Evolutionary conservation across 2,113 vertebrate species (phyloP), one percentile per base, ranked within the genome.

Genomic region (Vanacampus margaritifer): DNA sequence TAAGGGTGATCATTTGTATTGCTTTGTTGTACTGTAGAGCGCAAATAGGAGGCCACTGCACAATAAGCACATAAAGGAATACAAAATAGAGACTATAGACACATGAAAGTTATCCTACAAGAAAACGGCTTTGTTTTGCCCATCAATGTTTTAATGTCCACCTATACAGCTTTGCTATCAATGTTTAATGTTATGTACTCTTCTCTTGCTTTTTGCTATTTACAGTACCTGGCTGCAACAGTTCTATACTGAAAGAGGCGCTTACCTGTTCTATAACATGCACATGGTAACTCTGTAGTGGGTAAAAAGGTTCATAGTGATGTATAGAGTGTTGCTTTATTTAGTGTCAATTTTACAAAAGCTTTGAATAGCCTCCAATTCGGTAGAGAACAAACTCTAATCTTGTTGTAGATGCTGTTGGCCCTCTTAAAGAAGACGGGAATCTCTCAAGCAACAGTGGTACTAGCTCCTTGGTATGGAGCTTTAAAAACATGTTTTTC

Each of bases 91-190:
- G 9, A 13, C 58, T 9, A 65, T 32, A 65, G 35, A 68, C 32
- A 21, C 57, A 57, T 41, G 43, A 21, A 41, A 51, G 51, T 54
- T 32, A 16, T 69, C 36, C 53, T 64, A 17, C 46, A 60, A 51
- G 46, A 69, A 82, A 83, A 62, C 73, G 70, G 24, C 39, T 69
- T 17, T 24, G 63, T 59, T 78, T 59, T 48, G 39, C 7, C 43
- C 64, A 81, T 83, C 24, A 82, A 84, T 75, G 61, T n/a, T 83
- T 86, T 88, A 69, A 88, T 73, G 69, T 78, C 79, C 69, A 72
- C 78, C 75, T 79, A 54, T 71, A 64, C 41, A 39, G 45, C 57
- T 65, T 64, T 14, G 5, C 0, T 64, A 87, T 87, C 10, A 68
- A 88, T 80, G 16, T 78, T 62, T 41, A 41, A 87, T 36, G n/a